Base-by-base conservation (phyloP, 2,113 vertebrate genomes). In the Brachypodius melanocephalos region DNA sequence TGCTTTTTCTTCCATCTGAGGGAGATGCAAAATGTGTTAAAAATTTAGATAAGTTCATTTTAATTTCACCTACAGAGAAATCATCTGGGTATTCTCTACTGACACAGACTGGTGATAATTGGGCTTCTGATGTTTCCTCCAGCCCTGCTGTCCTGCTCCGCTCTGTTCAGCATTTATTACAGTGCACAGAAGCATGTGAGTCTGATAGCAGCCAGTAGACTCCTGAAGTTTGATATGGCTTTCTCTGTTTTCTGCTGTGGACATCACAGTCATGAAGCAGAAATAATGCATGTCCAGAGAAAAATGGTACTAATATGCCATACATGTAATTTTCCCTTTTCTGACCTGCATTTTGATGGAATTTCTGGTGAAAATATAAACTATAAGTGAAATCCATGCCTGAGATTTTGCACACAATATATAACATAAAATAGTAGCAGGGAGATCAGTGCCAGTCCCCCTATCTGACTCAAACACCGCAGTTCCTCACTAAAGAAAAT, bases 1-100 rank as follows among this genome's bases (percentile, higher is more conserved):
- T 92, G 40, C 61, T 78, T 90, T 79, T 81, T 80, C 28, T 87
- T 95, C 26, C 61, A 13, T 90, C 58, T 78, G 57, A 71, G 25
- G 11, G 15, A 85, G 43, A 45, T 78, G 45, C 12, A 81, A 81
- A 82, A 87, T 78, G 17, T 89, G 25, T 55, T 79, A 62, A 88
- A 88, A 86, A 77, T n/a, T 58, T 69, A 66, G 62, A 18, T 62
- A 54, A 46, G 18, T 87, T 91, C 22, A 73, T 84, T 93, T 88
- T 84, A 52, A 52, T 91, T 92, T 93, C 29, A 72, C 24, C 54
- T 85, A 16, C 45, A 72, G 65, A 55, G 36, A 91, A 85, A 68
- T 85, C 36, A 72, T 49, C 28, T 85, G n/a, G 5, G 12, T 3
- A 2, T 89, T 91, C 40, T 79, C 45, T 89, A 5, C 49, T 79